Evolutionary conservation across 2,888 invertebrate species (phyloP), one percentile per base, ranked within the genome.

Genomic region (Dasysyrphus albostriatus): DNA sequence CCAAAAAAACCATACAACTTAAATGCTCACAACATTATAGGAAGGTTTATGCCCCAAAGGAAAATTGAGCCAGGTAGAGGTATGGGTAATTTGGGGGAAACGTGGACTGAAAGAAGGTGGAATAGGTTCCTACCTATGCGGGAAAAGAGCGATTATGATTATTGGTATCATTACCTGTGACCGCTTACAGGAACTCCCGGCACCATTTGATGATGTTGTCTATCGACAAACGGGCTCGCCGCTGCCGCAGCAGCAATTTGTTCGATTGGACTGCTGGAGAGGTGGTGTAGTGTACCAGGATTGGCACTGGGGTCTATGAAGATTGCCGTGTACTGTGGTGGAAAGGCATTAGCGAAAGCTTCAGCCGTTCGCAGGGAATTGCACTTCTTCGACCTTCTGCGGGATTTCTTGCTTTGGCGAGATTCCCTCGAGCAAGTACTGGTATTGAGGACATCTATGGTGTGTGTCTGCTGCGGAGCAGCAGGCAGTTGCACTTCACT

Each of bases 241-340:
- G 85, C 81, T 49, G 85, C 85, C 6, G 85, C 85, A 34, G 85
- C 85, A 16, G 85, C 81, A 56, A 85, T 85, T 77, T 85, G 85
- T 63, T 81, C 85, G 1, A 85, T 85, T 7, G 85, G 81, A 47
- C 56, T 85, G 69, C 63, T 77, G 9, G 85, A 69, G 3, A 85
- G 67, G 14, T 67, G 61, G 14, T 24, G 24, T 24, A 85, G 69
- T 70, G 69, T 74, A 58, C 74, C 77, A 9, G 85, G 49, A 61
- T 81, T 85, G 19, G 85, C 74, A 59, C 74, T 85, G 29, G 85
- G 85, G 51, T 92, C 92, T 77, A 92, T 77, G 81, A 91, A 92
- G 75, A 92, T 92, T 74, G 92, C 90, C 6, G 92, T 90, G 59
- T 92, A 92, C 47, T 92, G 92, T 7, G 92, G 92, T 65, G 91